A percentile compares a stretch with the other conserved stretches of the same genome.
Evolutionary conservation across 2,888 invertebrate genomes (phyloP).

Genomic region (Atherix ibis): DNA sequence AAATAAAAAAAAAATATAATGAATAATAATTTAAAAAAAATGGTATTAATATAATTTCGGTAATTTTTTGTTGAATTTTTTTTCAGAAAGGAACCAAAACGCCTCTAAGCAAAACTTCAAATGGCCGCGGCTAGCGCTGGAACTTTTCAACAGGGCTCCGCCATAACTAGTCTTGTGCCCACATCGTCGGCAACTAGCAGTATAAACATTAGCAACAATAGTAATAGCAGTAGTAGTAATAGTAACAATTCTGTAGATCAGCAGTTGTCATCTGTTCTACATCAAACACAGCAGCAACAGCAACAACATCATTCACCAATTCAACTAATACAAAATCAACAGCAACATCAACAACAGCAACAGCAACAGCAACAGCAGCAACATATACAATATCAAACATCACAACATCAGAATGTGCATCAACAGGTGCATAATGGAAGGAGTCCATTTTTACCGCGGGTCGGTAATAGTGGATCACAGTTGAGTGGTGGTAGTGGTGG

Average conservation of each 20-base stretch:
- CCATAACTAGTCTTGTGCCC: constrained; percentile 15
- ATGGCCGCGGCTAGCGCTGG: constrained; percentile 34
- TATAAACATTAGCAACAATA: too few species aligned
- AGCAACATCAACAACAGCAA: constrained; percentile 13
- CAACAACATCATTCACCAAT: constrained; percentile 4
- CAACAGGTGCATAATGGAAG: constrained; percentile 18
- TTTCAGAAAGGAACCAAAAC: constrained; percentile 15
- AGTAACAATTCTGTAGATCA: constrained; percentile 5
- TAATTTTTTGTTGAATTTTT: constrained; percentile 4
- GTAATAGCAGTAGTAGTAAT: too few species aligned
- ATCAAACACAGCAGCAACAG: constrained; percentile 4
- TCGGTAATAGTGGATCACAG: constrained; percentile 17
- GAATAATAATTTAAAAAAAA: too few species aligned
- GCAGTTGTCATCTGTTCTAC: constrained; percentile 3
- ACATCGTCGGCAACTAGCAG: neutral
- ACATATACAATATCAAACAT: constrained; percentile 3
- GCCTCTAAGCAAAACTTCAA: constrained; percentile 16
- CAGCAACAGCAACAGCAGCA: constrained; percentile 15
- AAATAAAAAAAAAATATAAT: too few species aligned
- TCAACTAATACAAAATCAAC: constrained; percentile 4
- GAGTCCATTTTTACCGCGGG: constrained; percentile 19
- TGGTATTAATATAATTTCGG: too few species aligned
- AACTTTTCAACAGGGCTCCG: constrained; percentile 21
- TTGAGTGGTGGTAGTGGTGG: constrained; percentile 1
- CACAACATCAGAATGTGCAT: constrained; percentile 11